Evolutionary conservation across 2,888 invertebrate genomes (phyloP), one percentile per base, ranked within the genome.

Genomic region (Brachynemurus nebulosus): DNA sequence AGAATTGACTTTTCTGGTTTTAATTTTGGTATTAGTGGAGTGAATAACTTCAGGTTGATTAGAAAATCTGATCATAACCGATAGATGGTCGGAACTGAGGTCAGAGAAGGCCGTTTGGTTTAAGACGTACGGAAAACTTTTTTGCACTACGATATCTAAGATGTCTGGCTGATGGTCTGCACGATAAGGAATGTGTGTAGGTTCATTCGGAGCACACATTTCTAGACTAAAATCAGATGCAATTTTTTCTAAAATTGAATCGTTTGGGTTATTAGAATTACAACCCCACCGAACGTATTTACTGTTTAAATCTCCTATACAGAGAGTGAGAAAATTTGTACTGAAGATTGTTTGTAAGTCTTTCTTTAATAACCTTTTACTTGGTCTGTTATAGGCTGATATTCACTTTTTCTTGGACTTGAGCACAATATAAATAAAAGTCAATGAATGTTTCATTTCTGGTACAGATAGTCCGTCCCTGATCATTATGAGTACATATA

Each of bases 101-200:
- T 48, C 46, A 21, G 37, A 5, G 39, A 47, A 18, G 12, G 45
- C 48, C 14, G 2, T 45, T 48, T 49, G 48, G 9, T 17, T 21
- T 14, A 49, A 45, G 8, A 42, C 42, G 18, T 16, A 25, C n/a
- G 18, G 21, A 19, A 48, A 42, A 16, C 40, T 39, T 34, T 48
- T 47, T 27, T 42, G 33, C 14, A 48, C 30, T 21, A 47, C 20
- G 4, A 49, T 45, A 27, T 47, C 43, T 11, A 47, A 18, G 7
- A 45, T 47, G 39, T 47, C 47, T 6, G 47, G 37, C 20, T 45
- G 40, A 19, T 45, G 44, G 16, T 42, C 40, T 27, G 30, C 27
- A 25, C 47, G 42, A 19, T 45, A 47, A 11, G 43, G 47, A 19
- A 40, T 43, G 18, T 46, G 43, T 8, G 47, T 46, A 20, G 49